Evolutionary conservation across 2,113 vertebrate species (phyloP).

Genomic region (Rhynchopsitta pachyrhyncha): DNA sequence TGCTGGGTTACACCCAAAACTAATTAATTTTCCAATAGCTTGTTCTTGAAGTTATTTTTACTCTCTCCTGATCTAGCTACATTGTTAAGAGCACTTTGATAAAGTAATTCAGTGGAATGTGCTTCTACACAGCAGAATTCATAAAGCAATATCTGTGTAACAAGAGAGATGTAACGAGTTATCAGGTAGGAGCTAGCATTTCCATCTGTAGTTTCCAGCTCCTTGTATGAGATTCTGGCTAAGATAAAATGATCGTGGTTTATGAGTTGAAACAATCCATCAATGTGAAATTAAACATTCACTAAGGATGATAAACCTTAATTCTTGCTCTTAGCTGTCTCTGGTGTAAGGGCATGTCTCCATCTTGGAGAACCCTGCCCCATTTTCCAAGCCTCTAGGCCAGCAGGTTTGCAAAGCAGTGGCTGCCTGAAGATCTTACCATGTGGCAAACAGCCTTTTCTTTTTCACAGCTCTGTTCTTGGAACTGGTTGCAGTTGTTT

Average conservation of each 20-base stretch:
- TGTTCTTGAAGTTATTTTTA: slow-evolving; percentile 58
- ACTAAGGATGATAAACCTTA: background rate
- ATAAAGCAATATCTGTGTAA: background rate
- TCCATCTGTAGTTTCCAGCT: background rate
- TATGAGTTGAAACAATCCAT: background rate
- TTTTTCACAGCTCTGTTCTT: background rate
- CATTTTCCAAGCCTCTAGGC: background rate
- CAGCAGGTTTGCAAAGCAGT: background rate
- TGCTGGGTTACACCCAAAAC: slow-evolving; percentile 17
- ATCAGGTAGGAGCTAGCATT: background rate
- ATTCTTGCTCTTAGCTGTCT: background rate
- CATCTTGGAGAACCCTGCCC: background rate
- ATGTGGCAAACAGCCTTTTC: background rate
- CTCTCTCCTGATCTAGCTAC: slow-evolving; percentile 44
- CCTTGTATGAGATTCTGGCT: background rate
- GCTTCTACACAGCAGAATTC: background rate
- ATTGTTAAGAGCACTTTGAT: background rate
- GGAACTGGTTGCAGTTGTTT: background rate
- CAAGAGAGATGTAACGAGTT: background rate
- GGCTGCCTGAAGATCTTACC: background rate
- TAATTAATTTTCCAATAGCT: slow-evolving; percentile 52
- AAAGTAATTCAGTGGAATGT: background rate
- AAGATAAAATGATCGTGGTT: background rate
- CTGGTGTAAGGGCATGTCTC: background rate
- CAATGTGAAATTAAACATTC: background rate